Percentiles rank a stretch among this genome's conserved stretches.
phyloP scores from a whole-genome alignment of 23 tunicate species.

The Styela plicata region DNA sequence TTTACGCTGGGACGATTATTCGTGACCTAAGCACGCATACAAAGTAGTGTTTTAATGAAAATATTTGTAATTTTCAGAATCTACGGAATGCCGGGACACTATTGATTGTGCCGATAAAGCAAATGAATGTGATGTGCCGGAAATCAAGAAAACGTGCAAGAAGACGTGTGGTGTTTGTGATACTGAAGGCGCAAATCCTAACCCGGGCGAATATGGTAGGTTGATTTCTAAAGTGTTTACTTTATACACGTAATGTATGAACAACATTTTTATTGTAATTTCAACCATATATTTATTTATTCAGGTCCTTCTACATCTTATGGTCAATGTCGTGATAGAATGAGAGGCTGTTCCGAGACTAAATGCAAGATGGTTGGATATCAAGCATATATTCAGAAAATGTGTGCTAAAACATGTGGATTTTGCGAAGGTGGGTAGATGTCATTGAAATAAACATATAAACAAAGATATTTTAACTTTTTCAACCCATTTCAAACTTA shows the following conservation, averaged over 20 bases:
- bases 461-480: no score
- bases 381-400: constrained; percentile 33
- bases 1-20: no score
- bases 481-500: no score
- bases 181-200: constrained; percentile 22
- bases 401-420: constrained; percentile 58
- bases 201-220: constrained; percentile 8
- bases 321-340: constrained; percentile 33
- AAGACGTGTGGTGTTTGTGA: constrained; percentile 56
- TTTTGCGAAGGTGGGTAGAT: constrained; percentile 34
- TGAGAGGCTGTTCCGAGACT: constrained; percentile 32
- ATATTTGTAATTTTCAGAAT: neutral
- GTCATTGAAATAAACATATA: no score
- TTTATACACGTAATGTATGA: no score
- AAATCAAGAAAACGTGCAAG: constrained; percentile 34
- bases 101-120: constrained; percentile 23
- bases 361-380: constrained; percentile 27
- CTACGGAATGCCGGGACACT: constrained; percentile 23
- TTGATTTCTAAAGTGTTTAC: no score
- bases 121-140: constrained; percentile 27
- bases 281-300: no score
- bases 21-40: no score
- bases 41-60: neutral
- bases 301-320: neutral
- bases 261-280: no score